A percentile compares a stretch with the other conserved stretches of the same genome.
Evolutionary conservation across 2,888 invertebrate genomes (phyloP).

Genomic region (Corythucha ciliata): DNA sequence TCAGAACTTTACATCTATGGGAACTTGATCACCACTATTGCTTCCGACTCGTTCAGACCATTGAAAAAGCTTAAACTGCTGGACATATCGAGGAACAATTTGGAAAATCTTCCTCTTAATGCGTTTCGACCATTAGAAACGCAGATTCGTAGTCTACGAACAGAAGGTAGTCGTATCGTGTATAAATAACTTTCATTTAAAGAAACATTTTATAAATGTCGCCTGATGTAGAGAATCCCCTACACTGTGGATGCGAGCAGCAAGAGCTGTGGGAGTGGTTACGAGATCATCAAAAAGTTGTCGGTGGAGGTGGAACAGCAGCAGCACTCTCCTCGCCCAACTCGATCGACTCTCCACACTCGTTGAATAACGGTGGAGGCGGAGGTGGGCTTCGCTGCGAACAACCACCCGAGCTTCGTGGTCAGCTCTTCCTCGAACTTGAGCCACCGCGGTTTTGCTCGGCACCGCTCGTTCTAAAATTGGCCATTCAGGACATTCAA

Average conservation of each 20-base stretch:
- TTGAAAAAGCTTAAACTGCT: conserved; percentile 64
- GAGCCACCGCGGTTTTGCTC: conserved; percentile 76
- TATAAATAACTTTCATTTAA: not conserved
- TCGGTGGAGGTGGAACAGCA: conserved; percentile 29
- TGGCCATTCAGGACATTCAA: conserved; percentile 80
- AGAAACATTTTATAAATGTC: not conserved
- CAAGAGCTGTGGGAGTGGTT: conserved; percentile 90
- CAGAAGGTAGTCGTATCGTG: conserved; percentile 56
- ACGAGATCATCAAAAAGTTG: conserved; percentile 71
- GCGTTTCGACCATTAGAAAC: conserved; percentile 71
- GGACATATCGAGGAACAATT: conserved; percentile 73
- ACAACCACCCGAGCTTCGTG: conserved; percentile 70
- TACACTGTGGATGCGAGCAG: conserved; percentile 81
- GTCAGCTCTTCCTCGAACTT: conserved; percentile 64
- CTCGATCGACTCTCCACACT: no score
- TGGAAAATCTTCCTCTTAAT: conserved; percentile 68
- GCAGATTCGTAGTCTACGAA: conserved; percentile 63
- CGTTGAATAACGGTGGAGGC: conserved; percentile 21
- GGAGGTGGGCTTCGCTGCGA: conserved; percentile 57
- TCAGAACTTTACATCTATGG: conserved; percentile 69
- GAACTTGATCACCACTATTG: conserved; percentile 70
- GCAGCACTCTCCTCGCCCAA: no score
- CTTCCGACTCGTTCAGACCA: conserved; percentile 66
- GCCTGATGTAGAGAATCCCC: conserved; percentile 63
- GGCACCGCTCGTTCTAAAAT: conserved; percentile 68